Conservation (phyloP, 2,113 vertebrate species). For the Glaucidium brasilianum region DNA sequence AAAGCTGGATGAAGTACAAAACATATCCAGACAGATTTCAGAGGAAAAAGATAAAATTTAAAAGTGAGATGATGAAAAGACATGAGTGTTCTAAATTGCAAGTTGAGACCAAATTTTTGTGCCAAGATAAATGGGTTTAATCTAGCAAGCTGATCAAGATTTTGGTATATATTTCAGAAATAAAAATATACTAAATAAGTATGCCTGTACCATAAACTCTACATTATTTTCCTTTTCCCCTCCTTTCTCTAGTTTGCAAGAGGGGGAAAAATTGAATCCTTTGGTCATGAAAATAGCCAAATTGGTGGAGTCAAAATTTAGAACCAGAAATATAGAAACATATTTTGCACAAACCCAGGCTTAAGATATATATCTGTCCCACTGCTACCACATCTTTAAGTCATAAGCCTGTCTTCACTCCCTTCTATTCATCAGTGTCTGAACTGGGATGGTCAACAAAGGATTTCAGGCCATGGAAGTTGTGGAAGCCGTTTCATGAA, state of each 20-base stretch:
- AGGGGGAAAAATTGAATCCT: neutral
- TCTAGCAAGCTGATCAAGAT: neutral
- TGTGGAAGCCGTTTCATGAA: neutral
- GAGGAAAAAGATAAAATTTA: neutral
- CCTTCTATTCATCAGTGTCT: neutral
- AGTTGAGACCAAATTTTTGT: neutral
- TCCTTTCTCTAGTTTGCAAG: neutral
- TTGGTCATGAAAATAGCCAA: neutral
- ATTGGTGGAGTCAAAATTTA: neutral
- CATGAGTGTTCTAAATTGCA: neutral
- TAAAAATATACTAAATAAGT: neutral
- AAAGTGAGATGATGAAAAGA: neutral
- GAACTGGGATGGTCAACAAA: neutral
- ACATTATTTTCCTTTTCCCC: neutral
- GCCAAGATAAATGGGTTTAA: neutral
- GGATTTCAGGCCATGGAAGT: neutral
- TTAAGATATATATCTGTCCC: neutral
- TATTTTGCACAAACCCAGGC: neutral
- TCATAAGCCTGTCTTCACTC: neutral
- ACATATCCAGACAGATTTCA: neutral
- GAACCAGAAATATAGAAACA: neutral
- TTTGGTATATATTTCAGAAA: slow-evolving; percentile 12
- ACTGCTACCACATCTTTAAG: neutral
- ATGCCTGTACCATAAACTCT: neutral
- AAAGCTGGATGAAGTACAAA: neutral